Evolutionary conservation across 2,888 invertebrate genomes (phyloP).

Genomic region (Lepidocyrtinus sp.): DNA sequence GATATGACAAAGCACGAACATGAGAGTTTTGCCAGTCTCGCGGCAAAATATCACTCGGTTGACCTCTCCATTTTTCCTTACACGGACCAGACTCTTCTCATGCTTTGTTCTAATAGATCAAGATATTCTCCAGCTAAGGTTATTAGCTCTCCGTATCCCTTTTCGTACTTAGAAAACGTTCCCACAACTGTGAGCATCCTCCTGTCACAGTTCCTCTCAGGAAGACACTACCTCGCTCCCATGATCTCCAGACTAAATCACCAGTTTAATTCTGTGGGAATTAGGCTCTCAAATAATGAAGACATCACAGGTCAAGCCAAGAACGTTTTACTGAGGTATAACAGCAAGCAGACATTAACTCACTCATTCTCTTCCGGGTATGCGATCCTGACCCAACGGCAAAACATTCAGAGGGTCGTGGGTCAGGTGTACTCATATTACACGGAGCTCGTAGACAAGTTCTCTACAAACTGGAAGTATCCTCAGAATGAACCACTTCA

Average conservation of each 20-base stretch:
- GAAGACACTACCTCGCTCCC: conserved; percentile 35
- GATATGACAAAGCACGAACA: not conserved
- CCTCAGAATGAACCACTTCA: conserved; percentile 43
- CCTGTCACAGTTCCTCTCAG: conserved; percentile 21
- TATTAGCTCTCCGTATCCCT: conserved; percentile 44
- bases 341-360: conserved; percentile 5
- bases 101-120: conserved; percentile 30
- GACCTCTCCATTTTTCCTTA: conserved; percentile 41
- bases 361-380: conserved; percentile 31
- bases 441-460: conserved; percentile 5
- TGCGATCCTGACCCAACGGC: conserved; percentile 36
- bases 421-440: conserved; percentile 20
- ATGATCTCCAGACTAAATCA: conserved; percentile 36
- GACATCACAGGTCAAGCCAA: conserved; percentile 52
- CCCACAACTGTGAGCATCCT: conserved; percentile 21
- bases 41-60: conserved; percentile 38
- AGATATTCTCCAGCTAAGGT: conserved; percentile 4
- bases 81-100: conserved; percentile 46
- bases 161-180: conserved; percentile 36
- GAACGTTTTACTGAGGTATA: conserved; percentile 44
- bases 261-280: conserved; percentile 28
- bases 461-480: conserved; percentile 28
- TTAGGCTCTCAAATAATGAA: conserved; percentile 17
- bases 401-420: conserved; percentile 36
- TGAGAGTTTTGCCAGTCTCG: conserved; percentile 28